Percentiles rank a stretch among this genome's conserved stretches.
Evolutionary conservation across 2,113 vertebrate genomes (phyloP).

Genomic region (Pluvianellus socialis): DNA sequence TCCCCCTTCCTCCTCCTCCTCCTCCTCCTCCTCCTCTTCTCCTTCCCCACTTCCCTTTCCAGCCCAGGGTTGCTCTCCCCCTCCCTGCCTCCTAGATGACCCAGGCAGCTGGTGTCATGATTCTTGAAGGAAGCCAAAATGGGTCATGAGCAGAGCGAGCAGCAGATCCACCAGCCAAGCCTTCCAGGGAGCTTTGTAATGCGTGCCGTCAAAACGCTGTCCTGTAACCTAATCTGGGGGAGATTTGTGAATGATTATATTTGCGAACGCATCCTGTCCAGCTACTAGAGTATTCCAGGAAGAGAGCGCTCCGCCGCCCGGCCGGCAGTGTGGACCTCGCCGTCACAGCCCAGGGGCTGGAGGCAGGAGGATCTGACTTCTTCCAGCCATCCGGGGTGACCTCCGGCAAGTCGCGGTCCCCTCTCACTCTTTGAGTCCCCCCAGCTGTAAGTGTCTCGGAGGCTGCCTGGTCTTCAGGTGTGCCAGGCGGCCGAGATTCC

Average conservation of each 20-base stretch:
- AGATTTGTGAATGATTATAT: conserved; percentile 53
- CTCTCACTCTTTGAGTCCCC: not conserved
- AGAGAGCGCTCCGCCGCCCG: not conserved
- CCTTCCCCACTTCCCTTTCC: not conserved
- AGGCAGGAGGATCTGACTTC: conserved; percentile 15
- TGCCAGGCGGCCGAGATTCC: not conserved
- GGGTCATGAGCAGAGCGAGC: conserved; percentile 42
- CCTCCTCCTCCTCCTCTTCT: not conserved
- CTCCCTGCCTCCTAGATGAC: conserved; percentile 62
- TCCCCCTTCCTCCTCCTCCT: not conserved
- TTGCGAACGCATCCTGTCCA: conserved; percentile 40
- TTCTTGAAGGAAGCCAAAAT: conserved; percentile 64
- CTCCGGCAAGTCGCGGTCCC: not conserved
- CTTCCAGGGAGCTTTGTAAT: conserved; percentile 44
- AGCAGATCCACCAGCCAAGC: conserved; percentile 37
- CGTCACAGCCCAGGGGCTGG: not conserved
- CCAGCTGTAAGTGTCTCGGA: not conserved
- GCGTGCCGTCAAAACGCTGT: not conserved
- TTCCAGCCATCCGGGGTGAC: conserved; percentile 23
- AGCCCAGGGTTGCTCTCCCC: conserved; percentile 20
- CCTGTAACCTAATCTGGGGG: conserved; percentile 45
- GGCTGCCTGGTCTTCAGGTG: not conserved
- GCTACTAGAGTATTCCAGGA: conserved; percentile 51
- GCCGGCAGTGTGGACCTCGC: not conserved
- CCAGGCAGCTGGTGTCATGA: conserved; percentile 59